Conservation (phyloP, 1,140 invertebrate genomes). For the Ips nitidus region DNA sequence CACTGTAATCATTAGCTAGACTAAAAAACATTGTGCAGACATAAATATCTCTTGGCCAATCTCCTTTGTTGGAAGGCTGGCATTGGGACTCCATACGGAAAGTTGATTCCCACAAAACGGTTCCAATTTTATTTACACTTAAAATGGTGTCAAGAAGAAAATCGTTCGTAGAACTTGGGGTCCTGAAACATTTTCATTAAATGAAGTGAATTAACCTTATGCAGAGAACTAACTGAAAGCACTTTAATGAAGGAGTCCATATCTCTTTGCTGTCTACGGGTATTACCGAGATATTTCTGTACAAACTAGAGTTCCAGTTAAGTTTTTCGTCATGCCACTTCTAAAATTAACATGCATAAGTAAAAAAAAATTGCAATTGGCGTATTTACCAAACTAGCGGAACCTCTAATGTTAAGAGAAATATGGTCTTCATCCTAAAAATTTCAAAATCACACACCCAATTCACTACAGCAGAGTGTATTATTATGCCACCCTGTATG, state of each 20-base stretch:
- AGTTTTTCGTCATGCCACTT: constrained; percentile 52
- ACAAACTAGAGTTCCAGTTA: constrained; percentile 49
- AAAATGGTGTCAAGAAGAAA: constrained; percentile 37
- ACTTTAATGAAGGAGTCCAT: constrained; percentile 52
- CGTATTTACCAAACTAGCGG: constrained; percentile 45
- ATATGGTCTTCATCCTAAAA: constrained; percentile 47
- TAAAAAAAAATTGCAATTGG: constrained; percentile 8
- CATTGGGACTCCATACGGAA: constrained; percentile 44
- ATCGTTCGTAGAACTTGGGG: constrained; percentile 26
- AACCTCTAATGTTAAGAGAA: constrained; percentile 41
- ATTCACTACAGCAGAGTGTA: too few species aligned
- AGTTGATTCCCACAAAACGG: constrained; percentile 39
- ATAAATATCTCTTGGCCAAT: constrained; percentile 47
- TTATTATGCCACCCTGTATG: too few species aligned
- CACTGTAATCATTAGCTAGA: constrained; percentile 34
- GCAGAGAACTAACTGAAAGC: too few species aligned
- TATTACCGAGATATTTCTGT: constrained; percentile 46
- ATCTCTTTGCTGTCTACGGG: constrained; percentile 48
- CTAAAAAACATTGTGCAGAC: constrained; percentile 42
- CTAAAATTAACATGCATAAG: constrained; percentile 40
- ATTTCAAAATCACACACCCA: not conserved
- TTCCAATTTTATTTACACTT: constrained; percentile 39
- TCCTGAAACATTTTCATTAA: constrained; percentile 26
- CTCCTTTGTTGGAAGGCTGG: constrained; percentile 34
- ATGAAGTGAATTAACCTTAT: too few species aligned